Percentiles rank a stretch among this genome's conserved stretches.
Evolutionary conservation across 2,113 vertebrate species (phyloP).

Genomic region (cat (Felis catus)): DNA sequence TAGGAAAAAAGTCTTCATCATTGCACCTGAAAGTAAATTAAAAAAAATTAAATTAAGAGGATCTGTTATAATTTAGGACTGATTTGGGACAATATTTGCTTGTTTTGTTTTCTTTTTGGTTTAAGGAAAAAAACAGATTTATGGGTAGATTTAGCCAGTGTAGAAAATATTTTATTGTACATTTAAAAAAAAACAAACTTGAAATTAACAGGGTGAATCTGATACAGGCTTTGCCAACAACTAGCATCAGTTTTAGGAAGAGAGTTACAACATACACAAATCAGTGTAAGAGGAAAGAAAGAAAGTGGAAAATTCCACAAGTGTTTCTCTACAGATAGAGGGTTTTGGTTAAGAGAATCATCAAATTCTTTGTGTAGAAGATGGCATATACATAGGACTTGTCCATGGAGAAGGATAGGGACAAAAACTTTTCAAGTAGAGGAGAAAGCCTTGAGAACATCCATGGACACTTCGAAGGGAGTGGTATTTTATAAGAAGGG

Average conservation of each 20-base stretch:
- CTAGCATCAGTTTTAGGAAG: not conserved
- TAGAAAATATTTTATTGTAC: conserved; percentile 28
- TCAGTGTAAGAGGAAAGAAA: not conserved
- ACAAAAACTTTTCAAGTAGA: not conserved
- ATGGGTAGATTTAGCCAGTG: not conserved
- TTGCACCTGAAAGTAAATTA: conserved; percentile 60
- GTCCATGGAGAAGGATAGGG: not conserved
- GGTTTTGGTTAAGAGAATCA: not conserved
- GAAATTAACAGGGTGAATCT: not conserved
- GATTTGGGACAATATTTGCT: not conserved
- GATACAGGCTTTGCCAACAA: not conserved
- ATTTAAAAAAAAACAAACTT: not conserved
- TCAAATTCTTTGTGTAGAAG: not conserved
- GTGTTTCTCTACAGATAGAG: not conserved
- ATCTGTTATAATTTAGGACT: not conserved
- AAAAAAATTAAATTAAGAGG: not conserved
- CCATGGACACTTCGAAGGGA: not conserved
- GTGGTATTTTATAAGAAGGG: not conserved
- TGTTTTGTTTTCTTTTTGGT: not conserved
- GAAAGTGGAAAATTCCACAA: not conserved
- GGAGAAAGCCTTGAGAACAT: not conserved
- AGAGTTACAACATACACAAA: not conserved
- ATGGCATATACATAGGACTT: not conserved
- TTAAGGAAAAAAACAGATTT: not conserved
- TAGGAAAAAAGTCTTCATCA: conserved; percentile 60